Base-by-base conservation (phyloP, 2,113 vertebrate genomes). In the Felis catus region DNA sequence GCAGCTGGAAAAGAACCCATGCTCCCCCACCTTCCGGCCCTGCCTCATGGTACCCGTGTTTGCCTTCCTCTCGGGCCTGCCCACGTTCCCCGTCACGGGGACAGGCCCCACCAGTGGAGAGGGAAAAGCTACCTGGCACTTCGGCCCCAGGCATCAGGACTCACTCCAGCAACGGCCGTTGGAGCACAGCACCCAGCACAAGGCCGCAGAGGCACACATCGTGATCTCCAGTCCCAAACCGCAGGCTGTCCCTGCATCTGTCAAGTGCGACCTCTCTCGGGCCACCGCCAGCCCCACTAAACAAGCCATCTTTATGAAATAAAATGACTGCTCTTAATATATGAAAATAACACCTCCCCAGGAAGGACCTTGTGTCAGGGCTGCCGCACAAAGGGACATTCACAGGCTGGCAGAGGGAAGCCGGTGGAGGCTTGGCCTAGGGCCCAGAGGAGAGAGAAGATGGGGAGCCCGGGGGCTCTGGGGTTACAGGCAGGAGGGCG, bases 311-410 rank as follows among this genome's bases (percentile, higher is more conserved):
- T 97, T 99, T 99, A 98, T 99, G 98, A 98, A 98, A 98, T 95
- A 81, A 98, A 98, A 98, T 97, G 97, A 98, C 98, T 98, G 98
- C 98, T 97, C 98, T 98, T 97, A 98, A 98, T 98, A 98, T 98
- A 98, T 98, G 99, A 99, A 99, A 99, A 98, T 99, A 98, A 98
- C 98, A 98, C 98, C 98, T 99, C 98, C 96, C 98, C 97, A 98
- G 98, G 94, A 99, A 98, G 97, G 97, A 95, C 97, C 98, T 98
- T 97, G 85, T 73, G 94, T 98, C 98, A 97, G 97, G 98, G 82
- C 96, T 91, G 36, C 89, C 4, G 76, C 96, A 98, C 98, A 99
- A 99, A 98, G 98, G 93, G 97, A 98, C 98, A 98, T 98, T 98
- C 98, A 98, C 96, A 82, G 95, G 63, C 95, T 97, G 98, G 98